Base-by-base conservation (phyloP, 2,888 invertebrate genomes). In the Parascotia fuliginaria region DNA sequence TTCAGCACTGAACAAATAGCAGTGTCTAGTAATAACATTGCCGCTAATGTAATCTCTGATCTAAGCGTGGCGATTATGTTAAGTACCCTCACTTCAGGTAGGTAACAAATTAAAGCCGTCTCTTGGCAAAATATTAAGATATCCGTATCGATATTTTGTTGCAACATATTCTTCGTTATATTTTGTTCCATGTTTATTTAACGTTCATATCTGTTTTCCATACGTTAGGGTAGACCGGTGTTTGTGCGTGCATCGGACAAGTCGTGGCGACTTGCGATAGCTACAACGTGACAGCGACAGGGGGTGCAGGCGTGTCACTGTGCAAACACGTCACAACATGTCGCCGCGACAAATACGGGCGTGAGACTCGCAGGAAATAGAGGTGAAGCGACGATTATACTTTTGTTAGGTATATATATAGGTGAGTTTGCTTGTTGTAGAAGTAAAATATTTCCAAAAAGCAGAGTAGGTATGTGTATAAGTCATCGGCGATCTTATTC, bases 321-420 rank as follows among this genome's bases (percentile, higher is more conserved):
- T 31, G 63, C 63, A 67, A 65, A 67, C 70, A 70, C 50, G 66
- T 67, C 66, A 49, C 40, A 56, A 56, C 63, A 53, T 44, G 56
- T 44, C 45, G 36, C 14, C 32, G 29, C 29, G 19, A 41, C 50
- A 55, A 55, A 50, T 40, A 55, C 45, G 19, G 15, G 38, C 52
- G 40, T 41, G 44, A 54, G 34, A 39, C 27, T 16, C 28, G 32
- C 46, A 33, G 29, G 33, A 39, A 45, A 45, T 39, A 27, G 39
- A 11, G 13, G 11, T 9, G 31, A 29, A 14, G 12, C 14, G 15
- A 19, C 11, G 37, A 2, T 22, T 39, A 27, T 37, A 28, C 24
- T 36, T 47, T 42, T 28, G 28, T 36, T 12, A 9, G 9, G 16
- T 12, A n/a, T n/a, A n/a, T n/a, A n/a, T n/a, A n/a, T n/a, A n/a